These are phyloP conservation scores for Lota lota DNA, from an alignment of 2,113 vertebrate genomes.

Conservation along the genomic window DNA sequence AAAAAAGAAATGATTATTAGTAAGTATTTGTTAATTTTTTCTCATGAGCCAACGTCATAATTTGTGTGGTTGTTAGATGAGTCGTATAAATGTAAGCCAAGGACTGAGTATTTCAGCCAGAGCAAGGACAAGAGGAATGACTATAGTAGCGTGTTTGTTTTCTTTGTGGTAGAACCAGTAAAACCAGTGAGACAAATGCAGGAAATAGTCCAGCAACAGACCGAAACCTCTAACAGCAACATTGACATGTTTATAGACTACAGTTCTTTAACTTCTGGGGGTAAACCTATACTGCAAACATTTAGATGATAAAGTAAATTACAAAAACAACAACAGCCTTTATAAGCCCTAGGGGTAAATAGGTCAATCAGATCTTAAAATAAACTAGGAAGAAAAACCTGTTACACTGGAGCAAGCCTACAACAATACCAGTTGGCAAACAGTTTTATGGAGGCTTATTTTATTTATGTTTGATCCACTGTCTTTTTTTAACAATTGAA, in stretches of 20 bases:
- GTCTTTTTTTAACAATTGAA: no score
- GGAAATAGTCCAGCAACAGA: constrained; percentile 53
- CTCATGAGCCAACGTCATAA: not conserved
- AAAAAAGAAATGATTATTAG: not conserved
- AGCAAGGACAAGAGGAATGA: not conserved
- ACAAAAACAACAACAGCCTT: no score
- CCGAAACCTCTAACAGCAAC: constrained; percentile 47
- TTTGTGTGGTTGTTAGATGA: not conserved
- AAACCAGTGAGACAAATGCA: constrained; percentile 55
- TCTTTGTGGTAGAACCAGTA: constrained; percentile 61
- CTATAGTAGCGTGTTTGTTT: constrained; percentile 1
- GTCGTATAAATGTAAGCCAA: not conserved
- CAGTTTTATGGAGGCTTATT: no score
- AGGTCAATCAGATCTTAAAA: no score
- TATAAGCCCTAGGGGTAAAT: no score
- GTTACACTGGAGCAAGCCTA: no score
- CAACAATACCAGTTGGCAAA: no score
- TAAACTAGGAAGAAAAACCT: no score
- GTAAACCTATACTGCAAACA: not conserved
- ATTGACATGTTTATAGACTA: constrained; percentile 15
- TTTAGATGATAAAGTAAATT: not conserved
- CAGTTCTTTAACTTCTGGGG: not conserved
- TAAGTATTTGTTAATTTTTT: not conserved
- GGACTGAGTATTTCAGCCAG: not conserved
- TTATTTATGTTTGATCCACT: no score